These are phyloP conservation scores for Sorex araneus DNA, from an alignment of 2,113 vertebrate genomes.

Conservation along the genomic window DNA sequence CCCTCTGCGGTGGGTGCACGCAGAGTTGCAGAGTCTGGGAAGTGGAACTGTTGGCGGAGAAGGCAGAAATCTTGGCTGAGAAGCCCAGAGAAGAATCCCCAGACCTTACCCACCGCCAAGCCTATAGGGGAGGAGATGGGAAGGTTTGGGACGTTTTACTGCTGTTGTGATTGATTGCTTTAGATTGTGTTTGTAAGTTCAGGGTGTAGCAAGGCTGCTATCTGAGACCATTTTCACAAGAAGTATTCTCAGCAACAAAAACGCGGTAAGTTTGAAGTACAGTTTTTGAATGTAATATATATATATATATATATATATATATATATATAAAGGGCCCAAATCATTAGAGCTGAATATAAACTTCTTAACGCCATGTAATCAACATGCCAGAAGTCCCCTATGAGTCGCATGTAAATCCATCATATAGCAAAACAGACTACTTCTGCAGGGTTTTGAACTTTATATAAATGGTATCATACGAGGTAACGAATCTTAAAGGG, in stretches of 20 bases:
- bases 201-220: background rate
- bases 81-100: background rate
- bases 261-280: background rate
- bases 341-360: background rate
- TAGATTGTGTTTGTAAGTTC: background rate
- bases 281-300: background rate
- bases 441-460: background rate
- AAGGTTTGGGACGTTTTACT: background rate
- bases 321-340: background rate
- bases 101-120: background rate
- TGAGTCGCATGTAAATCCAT: background rate
- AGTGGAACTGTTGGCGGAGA: no score
- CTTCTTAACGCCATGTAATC: background rate
- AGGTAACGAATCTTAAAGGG: no score
- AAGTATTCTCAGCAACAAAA: background rate
- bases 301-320: no score
- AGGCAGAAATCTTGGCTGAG: background rate
- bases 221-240: background rate
- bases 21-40: background rate
- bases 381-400: background rate
- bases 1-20: rapidly evolving
- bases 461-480: background rate
- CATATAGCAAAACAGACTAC: background rate
- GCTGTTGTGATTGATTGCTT: background rate
- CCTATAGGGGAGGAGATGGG: background rate